These are phyloP conservation scores for Tragulus kanchil DNA, from an alignment of 2,113 vertebrate genomes.

Conservation along the genomic window DNA sequence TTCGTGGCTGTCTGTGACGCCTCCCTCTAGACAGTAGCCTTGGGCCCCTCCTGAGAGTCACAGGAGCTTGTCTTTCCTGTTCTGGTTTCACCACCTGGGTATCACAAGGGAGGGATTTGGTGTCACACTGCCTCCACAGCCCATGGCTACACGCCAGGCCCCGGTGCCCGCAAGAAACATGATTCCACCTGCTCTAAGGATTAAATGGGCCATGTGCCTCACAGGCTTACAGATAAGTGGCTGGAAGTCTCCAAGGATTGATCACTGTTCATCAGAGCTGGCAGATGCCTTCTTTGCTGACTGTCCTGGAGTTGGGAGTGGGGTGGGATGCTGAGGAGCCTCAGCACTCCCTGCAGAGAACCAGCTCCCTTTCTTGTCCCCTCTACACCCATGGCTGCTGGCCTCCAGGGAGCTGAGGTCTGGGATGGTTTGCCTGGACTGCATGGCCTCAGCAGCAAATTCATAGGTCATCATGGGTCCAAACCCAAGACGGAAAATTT, in stretches of 20 bases:
- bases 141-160: background rate
- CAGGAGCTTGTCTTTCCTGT: conserved; percentile 62
- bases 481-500: background rate
- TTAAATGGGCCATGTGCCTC: background rate
- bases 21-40: background rate
- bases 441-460: background rate
- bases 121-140: conserved; percentile 11
- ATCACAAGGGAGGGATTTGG: conserved; percentile 48
- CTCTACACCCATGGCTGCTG: background rate
- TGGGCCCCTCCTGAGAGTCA: background rate
- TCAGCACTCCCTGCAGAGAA: background rate
- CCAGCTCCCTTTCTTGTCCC: no score
- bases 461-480: background rate
- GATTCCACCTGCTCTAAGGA: background rate
- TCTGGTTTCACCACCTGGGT: background rate
- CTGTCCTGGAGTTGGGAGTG: background rate
- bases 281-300: background rate
- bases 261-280: background rate
- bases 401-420: background rate
- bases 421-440: background rate
- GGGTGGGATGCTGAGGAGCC: background rate
- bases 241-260: background rate
- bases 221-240: background rate
- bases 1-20: background rate
- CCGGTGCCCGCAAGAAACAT: conserved; percentile 53